A percentile compares a stretch with the other conserved stretches of the same genome.
Evolutionary conservation across 1,140 invertebrate genomes (phyloP).

Genomic region (Aleiodes sp.): DNA sequence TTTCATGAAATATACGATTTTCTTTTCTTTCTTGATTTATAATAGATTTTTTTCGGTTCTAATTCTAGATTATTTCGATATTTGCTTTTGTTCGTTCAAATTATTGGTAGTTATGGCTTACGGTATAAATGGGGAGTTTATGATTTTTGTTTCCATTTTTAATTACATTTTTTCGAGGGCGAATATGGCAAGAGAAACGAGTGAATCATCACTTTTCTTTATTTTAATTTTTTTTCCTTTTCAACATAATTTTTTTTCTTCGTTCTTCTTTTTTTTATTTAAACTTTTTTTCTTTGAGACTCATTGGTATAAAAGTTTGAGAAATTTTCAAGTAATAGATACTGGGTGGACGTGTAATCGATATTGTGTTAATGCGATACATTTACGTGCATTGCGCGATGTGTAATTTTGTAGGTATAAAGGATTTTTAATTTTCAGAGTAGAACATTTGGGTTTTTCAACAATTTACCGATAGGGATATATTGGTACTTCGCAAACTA

Average conservation of each 20-base stretch:
- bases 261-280: not conserved
- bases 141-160: too few relatives aligned
- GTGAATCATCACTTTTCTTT: too few relatives aligned
- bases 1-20: constrained; percentile 47
- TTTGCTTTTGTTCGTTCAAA: not conserved
- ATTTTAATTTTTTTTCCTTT: too few relatives aligned
- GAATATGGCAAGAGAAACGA: too few relatives aligned
- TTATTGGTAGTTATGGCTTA: not conserved
- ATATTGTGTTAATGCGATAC: not conserved
- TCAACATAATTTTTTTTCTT: too few relatives aligned
- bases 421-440: not conserved
- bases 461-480: not conserved
- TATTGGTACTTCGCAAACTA: too few relatives aligned
- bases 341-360: not conserved
- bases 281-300: not conserved
- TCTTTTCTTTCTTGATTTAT: constrained; percentile 11
- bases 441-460: not conserved
- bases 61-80: not conserved
- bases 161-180: too few relatives aligned
- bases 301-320: not conserved
- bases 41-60: not conserved
- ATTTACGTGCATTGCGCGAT: not conserved
- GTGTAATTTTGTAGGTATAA: not conserved
- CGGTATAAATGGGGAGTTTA: too few relatives aligned
- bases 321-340: not conserved